Base-by-base conservation (phyloP, 2,888 invertebrate genomes). In the Molorchus minor region DNA sequence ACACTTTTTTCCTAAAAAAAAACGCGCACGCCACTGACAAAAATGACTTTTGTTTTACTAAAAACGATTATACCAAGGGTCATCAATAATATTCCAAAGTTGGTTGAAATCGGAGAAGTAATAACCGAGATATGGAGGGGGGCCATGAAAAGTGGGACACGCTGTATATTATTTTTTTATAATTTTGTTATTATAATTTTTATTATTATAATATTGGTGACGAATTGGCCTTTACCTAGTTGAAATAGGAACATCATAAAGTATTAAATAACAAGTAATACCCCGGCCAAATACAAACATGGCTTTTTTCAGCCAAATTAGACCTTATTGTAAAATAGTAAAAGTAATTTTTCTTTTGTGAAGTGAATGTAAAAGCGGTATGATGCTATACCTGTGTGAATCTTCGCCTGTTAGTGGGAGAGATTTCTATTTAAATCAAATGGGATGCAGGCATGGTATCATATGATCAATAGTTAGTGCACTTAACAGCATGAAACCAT, bases 381-480 rank as follows among this genome's bases (percentile, higher is more conserved):
- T 46, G 55, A 58, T 51, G 60, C 54, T 58, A 43, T 56, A 60
- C 60, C 51, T 41, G 59, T 65, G 65, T 63, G 65, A 64, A 67
- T 65, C 67, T 67, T 65, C 67, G 43, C 38, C 36, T 36, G 36
- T 15, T 56, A 62, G 69, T 69, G 71, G 71, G 71, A 71, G 68
- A 67, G 58, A 58, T 63, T 40, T 57, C 62, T 71, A 71, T 71
- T 71, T 68, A 69, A 69, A 65, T 64, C 63, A 65, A 65, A 61
- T 58, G 68, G 71, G 72, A 74, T 75, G 72, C 74, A 77, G 74
- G 72, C 66, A 68, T 65, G 56, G 61, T 67, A 68, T 71, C 71
- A 76, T 77, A 75, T 75, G 74, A 75, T 75, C 75, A 73, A 62
- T 72, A 71, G 75, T 76, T 69, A 72, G 77, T 77, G 76, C 71